phyloP scores from a whole-genome alignment of 2,113 vertebrate species.

The Varanus komodoensis region DNA sequence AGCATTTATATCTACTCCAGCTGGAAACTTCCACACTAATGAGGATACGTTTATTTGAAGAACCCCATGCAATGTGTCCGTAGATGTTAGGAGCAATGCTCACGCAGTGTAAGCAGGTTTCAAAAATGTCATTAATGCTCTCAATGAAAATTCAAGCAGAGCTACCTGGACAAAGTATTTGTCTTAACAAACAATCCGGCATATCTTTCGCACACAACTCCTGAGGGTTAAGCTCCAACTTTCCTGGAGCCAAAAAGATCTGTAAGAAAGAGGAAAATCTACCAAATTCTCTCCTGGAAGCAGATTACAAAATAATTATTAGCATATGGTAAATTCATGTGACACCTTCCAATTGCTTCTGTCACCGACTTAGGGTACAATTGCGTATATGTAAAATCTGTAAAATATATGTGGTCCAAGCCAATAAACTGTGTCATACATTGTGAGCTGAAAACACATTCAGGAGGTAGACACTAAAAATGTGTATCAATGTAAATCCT shows the following conservation, averaged over 20 bases:
- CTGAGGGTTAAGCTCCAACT: rapidly evolving
- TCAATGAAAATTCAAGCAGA: not conserved
- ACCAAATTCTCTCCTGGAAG: conserved; percentile 3
- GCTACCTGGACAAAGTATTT: conserved; percentile 1
- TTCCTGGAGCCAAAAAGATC: not conserved
- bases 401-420: not conserved
- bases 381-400: not conserved
- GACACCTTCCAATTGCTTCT: not conserved
- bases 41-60: conserved; percentile 75
- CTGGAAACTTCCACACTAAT: conserved; percentile 72
- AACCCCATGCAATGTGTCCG: conserved; percentile 70
- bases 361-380: not conserved
- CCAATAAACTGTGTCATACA: not conserved
- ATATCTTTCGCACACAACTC: not conserved
- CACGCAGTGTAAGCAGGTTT: conserved; percentile 55
- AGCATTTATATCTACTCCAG: conserved; percentile 70
- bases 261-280: not conserved
- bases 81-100: conserved; percentile 48
- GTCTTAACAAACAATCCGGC: not conserved
- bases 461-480: not conserved
- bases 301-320: conserved; percentile 8
- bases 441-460: not conserved
- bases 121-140: conserved; percentile 61
- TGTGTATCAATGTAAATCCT: not conserved
- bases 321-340: not conserved